Base-by-base conservation (phyloP, 1,140 invertebrate genomes). In the Ceratoteleas bidentatus region DNA sequence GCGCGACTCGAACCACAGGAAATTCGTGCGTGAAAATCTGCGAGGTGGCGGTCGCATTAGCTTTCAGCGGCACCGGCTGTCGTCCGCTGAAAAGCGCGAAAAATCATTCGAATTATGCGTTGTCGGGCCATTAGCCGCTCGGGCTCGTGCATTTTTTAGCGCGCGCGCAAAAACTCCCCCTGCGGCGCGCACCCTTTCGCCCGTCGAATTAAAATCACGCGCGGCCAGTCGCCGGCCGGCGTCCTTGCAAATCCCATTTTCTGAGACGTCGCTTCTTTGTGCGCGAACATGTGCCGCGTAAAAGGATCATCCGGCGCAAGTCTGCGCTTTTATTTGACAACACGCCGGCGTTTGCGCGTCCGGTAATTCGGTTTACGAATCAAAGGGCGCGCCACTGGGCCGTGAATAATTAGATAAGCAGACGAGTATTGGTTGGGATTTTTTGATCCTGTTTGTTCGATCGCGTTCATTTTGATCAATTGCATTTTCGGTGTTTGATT, bases 91-190 rank as follows among this genome's bases (percentile, higher is more conserved):
- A 84, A 83, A 81, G 65, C 80, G 76, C 82, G 78, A 82, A 85
- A 87, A 87, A 88, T 88, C 83, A 88, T 88, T 88, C 79, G 85
- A 86, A 90, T 89, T 87, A 85, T 83, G 80, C 86, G 76, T 83
- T 75, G 81, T 79, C 66, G 76, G 52, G 74, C 86, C 88, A 88
- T 89, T 88, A 89, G 81, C 81, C 52, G 64, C 76, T 61, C 50
- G 57, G 34, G 52, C 53, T 84, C 52, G 81, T 87, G 82, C 84
- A 89, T 88, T 87, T 86, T 88, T 88, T 85, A 88, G 38, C 64
- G 50, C 33, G 47, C 45, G 43, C 60, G 15, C 61, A 76, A 81
- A 81, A 81, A 74, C 57, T 70, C 13, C 52, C 66, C 72, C 60
- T 45, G 32, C n/a, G 6, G 6, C 47, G 56, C 32, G 6, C 34